These are phyloP conservation scores for Rhinoraja longicauda DNA, from an alignment of 2,797 vertebrate species.

Conservation along the genomic window DNA sequence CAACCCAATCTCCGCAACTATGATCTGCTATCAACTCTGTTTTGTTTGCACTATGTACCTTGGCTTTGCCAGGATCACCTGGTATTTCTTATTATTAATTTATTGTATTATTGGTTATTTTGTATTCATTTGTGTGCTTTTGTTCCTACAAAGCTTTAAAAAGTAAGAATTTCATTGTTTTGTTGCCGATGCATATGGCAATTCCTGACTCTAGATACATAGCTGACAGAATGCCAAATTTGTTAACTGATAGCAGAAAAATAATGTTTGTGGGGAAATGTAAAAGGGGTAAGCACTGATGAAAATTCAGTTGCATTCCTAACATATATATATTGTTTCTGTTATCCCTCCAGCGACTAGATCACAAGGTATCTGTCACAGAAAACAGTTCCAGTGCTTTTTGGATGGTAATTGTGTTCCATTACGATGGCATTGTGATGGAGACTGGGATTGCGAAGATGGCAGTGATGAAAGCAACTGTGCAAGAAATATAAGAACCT, in stretches of 20 bases:
- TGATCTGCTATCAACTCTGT: too few species aligned
- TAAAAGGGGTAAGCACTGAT: not conserved
- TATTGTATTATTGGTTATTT: too few species aligned
- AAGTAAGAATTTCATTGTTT: too few species aligned
- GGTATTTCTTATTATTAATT: too few species aligned
- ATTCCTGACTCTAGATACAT: too few species aligned
- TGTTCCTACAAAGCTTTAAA: too few species aligned
- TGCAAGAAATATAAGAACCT: conserved; percentile 75
- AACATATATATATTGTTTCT: not conserved
- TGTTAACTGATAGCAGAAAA: not conserved
- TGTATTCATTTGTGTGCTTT: too few species aligned
- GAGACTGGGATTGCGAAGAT: conserved; percentile 94
- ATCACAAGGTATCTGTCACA: conserved; percentile 73
- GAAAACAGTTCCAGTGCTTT: conserved; percentile 82
- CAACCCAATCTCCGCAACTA: too few species aligned
- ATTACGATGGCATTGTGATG: conserved; percentile 86
- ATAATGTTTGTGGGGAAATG: not conserved
- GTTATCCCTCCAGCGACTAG: conserved; percentile 60
- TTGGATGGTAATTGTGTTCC: conserved; percentile 87
- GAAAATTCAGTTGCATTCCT: not conserved
- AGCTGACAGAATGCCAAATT: not conserved
- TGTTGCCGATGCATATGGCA: too few species aligned
- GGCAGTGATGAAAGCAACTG: conserved; percentile 87
- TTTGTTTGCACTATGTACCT: too few species aligned
- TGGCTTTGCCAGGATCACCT: too few species aligned